These are phyloP conservation scores for Bombyx mandarina DNA, from an alignment of 1,140 invertebrate species.

Conservation along the genomic window DNA sequence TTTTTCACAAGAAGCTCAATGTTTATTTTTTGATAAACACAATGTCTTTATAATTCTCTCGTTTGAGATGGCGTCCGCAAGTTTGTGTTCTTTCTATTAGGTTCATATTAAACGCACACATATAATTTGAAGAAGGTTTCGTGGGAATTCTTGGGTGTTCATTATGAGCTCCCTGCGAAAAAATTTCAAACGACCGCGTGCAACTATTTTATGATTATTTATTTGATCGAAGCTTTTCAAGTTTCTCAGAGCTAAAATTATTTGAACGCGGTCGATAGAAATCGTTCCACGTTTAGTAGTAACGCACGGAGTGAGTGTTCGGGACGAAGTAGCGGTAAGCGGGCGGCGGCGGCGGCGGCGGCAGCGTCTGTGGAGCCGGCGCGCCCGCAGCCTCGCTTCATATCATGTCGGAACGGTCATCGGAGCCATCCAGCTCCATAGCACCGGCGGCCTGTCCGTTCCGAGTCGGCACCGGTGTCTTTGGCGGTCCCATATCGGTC, in stretches of 20 bases:
- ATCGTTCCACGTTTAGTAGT: constrained; percentile 4
- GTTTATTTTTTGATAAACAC: too few relatives aligned
- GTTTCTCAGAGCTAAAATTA: neutral
- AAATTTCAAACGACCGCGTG: too few relatives aligned
- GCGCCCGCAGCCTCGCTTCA: constrained; percentile 63
- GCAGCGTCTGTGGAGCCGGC: constrained; percentile 29
- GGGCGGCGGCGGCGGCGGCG: constrained; percentile 51
- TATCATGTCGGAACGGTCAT: constrained; percentile 48
- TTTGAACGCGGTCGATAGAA: too few relatives aligned
- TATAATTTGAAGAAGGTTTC: too few relatives aligned
- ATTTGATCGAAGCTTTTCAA: neutral
- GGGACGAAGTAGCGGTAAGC: constrained; percentile 60
- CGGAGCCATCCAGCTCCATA: constrained; percentile 53
- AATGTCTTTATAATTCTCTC: too few relatives aligned
- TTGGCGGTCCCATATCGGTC: constrained; percentile 56
- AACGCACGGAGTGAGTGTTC: constrained; percentile 43
- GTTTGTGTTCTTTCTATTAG: too few relatives aligned
- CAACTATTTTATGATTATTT: too few relatives aligned
- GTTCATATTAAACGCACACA: too few relatives aligned
- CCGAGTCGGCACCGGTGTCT: constrained; percentile 44
- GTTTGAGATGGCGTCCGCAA: too few relatives aligned
- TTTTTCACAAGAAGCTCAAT: too few relatives aligned
- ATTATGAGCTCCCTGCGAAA: too few relatives aligned
- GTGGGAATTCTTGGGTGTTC: too few relatives aligned
- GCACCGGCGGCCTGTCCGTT: constrained; percentile 48